Conservation (phyloP, 2,113 vertebrate species). For the Sigmodon hispidus region DNA sequence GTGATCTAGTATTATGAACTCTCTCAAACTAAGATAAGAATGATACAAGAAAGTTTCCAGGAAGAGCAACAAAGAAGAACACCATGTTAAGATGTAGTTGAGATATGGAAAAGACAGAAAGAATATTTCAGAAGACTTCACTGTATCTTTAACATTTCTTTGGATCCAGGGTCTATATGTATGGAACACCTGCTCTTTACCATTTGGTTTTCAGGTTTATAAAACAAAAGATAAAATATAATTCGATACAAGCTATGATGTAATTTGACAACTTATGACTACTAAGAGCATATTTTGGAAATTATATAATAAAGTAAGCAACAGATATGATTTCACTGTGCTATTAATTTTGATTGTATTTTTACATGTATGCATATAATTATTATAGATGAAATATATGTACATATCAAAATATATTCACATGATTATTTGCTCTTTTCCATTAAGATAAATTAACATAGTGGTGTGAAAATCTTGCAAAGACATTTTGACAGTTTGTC, state of each 20-base stretch:
- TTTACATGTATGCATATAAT: not conserved
- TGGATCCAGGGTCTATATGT: not conserved
- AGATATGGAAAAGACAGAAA: not conserved
- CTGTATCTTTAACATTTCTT: not conserved
- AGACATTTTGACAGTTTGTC: not conserved
- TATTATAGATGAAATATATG: not conserved
- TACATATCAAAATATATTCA: not conserved
- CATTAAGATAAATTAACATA: not conserved
- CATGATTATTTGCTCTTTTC: not conserved
- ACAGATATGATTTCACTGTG: not conserved
- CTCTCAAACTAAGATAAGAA: rapidly evolving
- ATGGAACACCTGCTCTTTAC: not conserved
- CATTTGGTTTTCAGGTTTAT: not conserved
- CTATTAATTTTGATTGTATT: not conserved
- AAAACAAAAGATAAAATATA: not conserved
- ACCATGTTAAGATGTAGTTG: not conserved
- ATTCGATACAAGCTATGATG: not conserved
- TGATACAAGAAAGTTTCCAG: not conserved
- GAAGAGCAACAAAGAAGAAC: not conserved
- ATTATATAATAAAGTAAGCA: not conserved
- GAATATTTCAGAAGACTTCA: not conserved
- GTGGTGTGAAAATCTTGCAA: not conserved
- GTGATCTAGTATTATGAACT: not conserved
- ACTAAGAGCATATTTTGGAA: not conserved
- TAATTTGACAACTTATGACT: not conserved